Evolutionary conservation across 2,797 vertebrate species (phyloP).

Genomic region (Babyrousa celebensis): DNA sequence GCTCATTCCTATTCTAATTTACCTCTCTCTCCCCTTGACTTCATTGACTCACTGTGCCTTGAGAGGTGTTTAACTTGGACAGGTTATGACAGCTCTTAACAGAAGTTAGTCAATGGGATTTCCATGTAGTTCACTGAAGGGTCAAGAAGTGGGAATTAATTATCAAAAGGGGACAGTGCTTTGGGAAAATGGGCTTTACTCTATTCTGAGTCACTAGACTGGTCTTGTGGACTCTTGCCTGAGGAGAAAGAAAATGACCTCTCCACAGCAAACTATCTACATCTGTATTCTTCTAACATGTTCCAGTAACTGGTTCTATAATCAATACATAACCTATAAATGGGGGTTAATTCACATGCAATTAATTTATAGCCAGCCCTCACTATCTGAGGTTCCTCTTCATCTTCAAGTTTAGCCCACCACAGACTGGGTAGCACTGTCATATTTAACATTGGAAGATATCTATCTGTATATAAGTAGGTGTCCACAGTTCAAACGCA

Average conservation of each 20-base stretch:
- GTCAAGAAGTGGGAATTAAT: background rate
- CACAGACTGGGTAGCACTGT: too few relatives aligned
- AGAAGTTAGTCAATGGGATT: background rate
- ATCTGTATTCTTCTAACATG: background rate
- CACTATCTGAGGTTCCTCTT: too few relatives aligned
- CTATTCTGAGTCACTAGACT: background rate
- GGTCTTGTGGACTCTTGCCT: background rate
- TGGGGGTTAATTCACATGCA: too few relatives aligned
- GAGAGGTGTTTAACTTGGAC: background rate
- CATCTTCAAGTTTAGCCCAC: too few relatives aligned
- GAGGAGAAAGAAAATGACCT: background rate
- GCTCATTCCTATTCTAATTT: background rate
- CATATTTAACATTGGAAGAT: too few relatives aligned
- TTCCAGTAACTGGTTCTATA: background rate
- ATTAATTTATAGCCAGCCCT: too few relatives aligned
- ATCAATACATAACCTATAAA: background rate
- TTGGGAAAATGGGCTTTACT: background rate
- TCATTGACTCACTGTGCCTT: background rate
- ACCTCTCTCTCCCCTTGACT: background rate
- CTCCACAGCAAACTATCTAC: background rate
- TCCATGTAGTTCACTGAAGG: background rate
- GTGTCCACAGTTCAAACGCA: too few relatives aligned
- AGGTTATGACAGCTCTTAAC: background rate
- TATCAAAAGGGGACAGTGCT: background rate
- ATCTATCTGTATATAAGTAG: too few relatives aligned